Evolutionary conservation across 2,113 vertebrate genomes (phyloP), one percentile per base, ranked within the genome.

Genomic region (Colaptes auratus): DNA sequence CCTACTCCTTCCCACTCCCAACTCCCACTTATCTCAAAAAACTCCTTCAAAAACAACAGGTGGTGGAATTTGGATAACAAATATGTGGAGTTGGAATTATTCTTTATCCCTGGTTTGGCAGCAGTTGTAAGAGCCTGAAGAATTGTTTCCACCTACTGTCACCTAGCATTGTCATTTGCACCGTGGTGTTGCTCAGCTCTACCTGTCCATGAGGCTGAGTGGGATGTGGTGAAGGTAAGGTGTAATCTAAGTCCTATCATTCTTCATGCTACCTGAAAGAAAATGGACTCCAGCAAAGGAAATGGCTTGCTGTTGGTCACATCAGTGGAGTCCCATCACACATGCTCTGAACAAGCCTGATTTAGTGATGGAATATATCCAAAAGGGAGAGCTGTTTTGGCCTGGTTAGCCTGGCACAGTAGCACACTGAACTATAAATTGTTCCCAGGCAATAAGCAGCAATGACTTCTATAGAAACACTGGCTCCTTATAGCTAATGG

Each of bases 311-410:
- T 71, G 63, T 82, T 78, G 59, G 66, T 76, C 42, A 11, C 75
- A 69, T 67, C 81, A 72, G 25, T n/a, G 44, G 64, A 90, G 82
- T 70, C 65, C 44, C 66, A 79, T 79, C 63, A 35, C 15, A 39
- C 27, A 53, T 63, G 36, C 69, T 96, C 74, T 88, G 59, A 92
- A 92, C 0, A 6, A 78, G 39, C 1, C 20, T 39, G 83, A 93
- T 91, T 96, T 95, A 82, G 75, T 77, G 46, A 71, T 12, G 35
- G 93, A 97, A 85, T 59, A 74, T 74, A 87, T 94, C 74, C 77
- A 92, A 92, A 91, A 89, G 44, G 18, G 63, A 94, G 80, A 86
- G 55, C 74, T 91, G 74, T 82, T 96, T 95, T 95, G 78, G 93
- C 86, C 69, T 2, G 1, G 79, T 91, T 90, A 93, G 69, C 74